These are phyloP conservation scores for Serripes groenlandicus DNA, from an alignment of 2,888 invertebrate species.

Conservation along the genomic window DNA sequence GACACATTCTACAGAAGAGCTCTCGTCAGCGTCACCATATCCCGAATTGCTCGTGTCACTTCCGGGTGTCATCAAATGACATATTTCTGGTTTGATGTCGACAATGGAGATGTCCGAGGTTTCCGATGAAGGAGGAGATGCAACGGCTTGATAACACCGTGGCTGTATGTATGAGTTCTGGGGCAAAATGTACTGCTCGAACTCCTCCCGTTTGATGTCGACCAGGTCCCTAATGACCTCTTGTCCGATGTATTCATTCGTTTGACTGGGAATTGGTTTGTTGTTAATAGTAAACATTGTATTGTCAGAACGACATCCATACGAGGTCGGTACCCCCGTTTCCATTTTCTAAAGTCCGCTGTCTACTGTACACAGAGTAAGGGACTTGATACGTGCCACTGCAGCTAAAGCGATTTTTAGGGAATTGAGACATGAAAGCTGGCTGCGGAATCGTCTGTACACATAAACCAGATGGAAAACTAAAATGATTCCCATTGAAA, in stretches of 20 bases:
- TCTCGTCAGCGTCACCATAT: constrained; percentile 4
- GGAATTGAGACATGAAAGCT: not conserved
- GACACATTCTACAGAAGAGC: not conserved
- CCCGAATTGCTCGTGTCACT: constrained; percentile 18
- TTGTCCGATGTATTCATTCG: not conserved
- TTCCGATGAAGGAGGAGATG: constrained; percentile 1
- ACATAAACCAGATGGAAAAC: not conserved
- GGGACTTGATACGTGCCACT: not conserved
- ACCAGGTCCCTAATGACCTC: constrained; percentile 29
- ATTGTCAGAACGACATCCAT: not conserved
- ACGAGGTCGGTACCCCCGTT: not conserved
- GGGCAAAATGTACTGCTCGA: constrained; percentile 33
- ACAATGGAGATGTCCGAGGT: not conserved
- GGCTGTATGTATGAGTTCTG: not conserved
- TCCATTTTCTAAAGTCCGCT: not conserved
- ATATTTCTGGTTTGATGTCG: constrained; percentile 3
- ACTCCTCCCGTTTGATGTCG: constrained; percentile 32
- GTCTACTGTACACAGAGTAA: not conserved
- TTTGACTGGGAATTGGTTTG: not conserved
- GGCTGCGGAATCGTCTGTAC: not conserved
- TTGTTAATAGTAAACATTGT: not conserved
- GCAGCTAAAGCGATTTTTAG: not conserved
- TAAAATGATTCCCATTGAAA: not conserved
- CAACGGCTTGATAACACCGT: not conserved
- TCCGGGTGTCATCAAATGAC: not conserved